Evolutionary conservation across 2,888 invertebrate species (phyloP), one percentile per base, ranked within the genome.

Genomic region (Sacculina carcini): DNA sequence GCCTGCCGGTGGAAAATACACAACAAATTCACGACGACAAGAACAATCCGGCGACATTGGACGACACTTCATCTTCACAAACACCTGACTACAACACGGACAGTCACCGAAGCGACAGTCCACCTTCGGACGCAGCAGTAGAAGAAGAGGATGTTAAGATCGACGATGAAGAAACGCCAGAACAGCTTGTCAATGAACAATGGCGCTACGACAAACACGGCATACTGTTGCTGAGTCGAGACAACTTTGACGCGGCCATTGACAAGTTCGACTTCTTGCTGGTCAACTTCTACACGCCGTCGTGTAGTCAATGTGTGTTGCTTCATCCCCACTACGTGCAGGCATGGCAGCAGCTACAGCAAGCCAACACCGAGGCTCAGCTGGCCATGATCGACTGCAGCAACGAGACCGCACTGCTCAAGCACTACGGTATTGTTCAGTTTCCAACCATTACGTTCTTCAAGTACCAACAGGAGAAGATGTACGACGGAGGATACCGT

Each of bases 401-500:
- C 28, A 44, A 44, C 28, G 44, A 28, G 16, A 44, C 44, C 2
- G 28, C 28, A 4, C 44, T 44, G 10, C 44, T 44, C 1, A 9
- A 28, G 9, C 44, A 44, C 44, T 44, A 44, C 28, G 44, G 44
- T 19, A 44, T 44, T 29, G 29, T 19, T 16, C 44, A 44, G 44
- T 44, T 28, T 12, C 44, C 44, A n/a, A 44, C 44, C 16, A 26
- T 44, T 7, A 44, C 44, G 9, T 28, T 44, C 28, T 44, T 44
- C 44, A 44, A 44, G 28, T 2, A 28, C 16, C 44, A 44, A 29
- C 26, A 44, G 19, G 44, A 44, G 28, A 44, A 44, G 44, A 44
- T 44, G 44, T 44, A 44, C 19, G 44, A 44, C 10, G 44, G 44
- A n/a, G 44, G 44, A 10, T 44, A 44, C 28, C 44, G 44, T 3